These are phyloP conservation scores for Synanthedon formicaeformis DNA, from an alignment of 2,888 invertebrate genomes.

Conservation along the genomic window DNA sequence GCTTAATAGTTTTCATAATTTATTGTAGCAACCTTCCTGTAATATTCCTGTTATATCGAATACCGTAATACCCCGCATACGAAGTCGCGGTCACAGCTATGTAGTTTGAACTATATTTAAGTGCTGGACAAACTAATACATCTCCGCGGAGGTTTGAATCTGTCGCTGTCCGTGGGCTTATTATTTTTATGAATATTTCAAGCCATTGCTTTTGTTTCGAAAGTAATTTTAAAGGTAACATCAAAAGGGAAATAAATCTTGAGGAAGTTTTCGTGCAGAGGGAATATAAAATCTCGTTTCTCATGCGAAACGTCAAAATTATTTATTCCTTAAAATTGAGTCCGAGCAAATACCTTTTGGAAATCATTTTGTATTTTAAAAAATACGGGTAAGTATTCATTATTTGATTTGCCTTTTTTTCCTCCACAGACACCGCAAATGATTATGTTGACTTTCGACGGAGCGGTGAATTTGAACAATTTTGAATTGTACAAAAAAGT, in stretches of 20 bases:
- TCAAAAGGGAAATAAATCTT: neutral
- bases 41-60: no score
- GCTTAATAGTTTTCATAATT: no score
- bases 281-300: neutral
- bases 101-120: no score
- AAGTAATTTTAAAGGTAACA: no score
- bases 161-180: no score
- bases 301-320: neutral
- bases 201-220: no score
- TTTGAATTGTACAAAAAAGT: slow-evolving; percentile 89
- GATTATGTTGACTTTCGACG: slow-evolving; percentile 92
- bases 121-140: no score
- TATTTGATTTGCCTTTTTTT: neutral
- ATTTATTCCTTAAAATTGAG: neutral
- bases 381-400: neutral
- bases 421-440: slow-evolving; percentile 88
- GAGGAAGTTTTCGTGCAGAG: neutral
- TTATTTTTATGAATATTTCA: no score
- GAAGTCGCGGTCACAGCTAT: no score
- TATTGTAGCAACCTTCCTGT: no score
- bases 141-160: no score
- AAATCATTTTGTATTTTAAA: neutral
- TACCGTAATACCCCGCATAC: no score
- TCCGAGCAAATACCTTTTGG: neutral
- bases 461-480: slow-evolving; percentile 92